Base-by-base conservation (phyloP, 2,888 invertebrate genomes). In the Cylloceria caligata region DNA sequence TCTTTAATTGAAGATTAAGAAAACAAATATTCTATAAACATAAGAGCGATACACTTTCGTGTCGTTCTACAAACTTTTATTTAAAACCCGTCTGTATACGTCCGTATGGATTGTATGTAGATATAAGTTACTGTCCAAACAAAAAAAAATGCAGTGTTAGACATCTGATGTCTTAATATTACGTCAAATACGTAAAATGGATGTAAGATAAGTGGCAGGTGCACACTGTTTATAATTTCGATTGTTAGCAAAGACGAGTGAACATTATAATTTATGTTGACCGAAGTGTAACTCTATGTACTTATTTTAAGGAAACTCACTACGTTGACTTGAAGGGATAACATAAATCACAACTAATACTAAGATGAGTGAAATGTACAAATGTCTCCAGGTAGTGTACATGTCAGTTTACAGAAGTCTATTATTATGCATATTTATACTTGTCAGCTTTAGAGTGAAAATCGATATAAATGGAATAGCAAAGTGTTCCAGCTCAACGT, bases 181-280 rank as follows among this genome's bases (percentile, higher is more conserved):
- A 34, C 16, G 16, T 3, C 6, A 34, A 34, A 19, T 16, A 2
- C 5, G 47, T 9, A 7, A 19, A 49, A 49, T n/a, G 52, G 34
- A 9, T 16, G 60, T 60, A 60, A 36, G 60, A 60, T 60, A 60
- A 60, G 34, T 60, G 19, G 19, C 16, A 9, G 36, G n/a, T 60
- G 34, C 34, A 9, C 34, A 24, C 5, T 30, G 30, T 34, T 34
- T 2, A 60, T 60, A 34, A 34, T 60, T n/a, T 34, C 34, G 19
- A 19, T 60, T 34, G 16, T 16, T 9, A 6, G n/a, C n/a, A 2
- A 27, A 16, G 30, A 27, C 3, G 3, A 55, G 24, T 24, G 30
- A 13, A 30, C 0, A 6, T n/a, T 5, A 30, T n/a, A 6, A 30
- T 1, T 0, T n/a, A 34, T 19, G 16, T 19, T 3, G 19, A 36